phyloP scores from a whole-genome alignment of 1,140 invertebrate genomes.

The Eriocheir sinensis region DNA sequence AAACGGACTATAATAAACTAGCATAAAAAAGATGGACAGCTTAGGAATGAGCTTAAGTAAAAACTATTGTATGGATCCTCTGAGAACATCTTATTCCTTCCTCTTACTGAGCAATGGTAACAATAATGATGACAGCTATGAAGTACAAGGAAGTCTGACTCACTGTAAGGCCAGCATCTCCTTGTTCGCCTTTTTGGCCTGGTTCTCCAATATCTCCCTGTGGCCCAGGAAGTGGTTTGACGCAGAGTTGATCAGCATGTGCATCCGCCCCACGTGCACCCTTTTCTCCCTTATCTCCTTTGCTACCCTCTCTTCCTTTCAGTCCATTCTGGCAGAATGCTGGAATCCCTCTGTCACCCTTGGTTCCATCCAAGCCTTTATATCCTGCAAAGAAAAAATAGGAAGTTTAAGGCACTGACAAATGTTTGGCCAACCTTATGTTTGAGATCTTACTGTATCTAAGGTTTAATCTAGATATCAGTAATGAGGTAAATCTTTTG shows the following conservation, averaged over 20 bases:
- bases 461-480: no score
- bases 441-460: no score
- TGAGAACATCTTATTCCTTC: no score
- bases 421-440: no score
- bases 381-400: background rate
- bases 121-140: background rate
- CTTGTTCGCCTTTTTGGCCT: constrained; percentile 78
- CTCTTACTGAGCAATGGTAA: background rate
- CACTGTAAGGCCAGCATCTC: constrained; percentile 45
- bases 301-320: constrained; percentile 84
- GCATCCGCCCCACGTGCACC: constrained; percentile 82
- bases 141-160: background rate
- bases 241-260: constrained; percentile 84
- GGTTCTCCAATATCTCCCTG: constrained; percentile 78
- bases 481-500: no score
- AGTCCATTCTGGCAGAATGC: constrained; percentile 77
- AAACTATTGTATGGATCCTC: no score
- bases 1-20: no score
- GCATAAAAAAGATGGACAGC: no score
- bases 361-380: constrained; percentile 24
- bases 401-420: no score
- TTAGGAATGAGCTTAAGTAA: no score
- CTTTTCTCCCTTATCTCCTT: constrained; percentile 82
- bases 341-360: constrained; percentile 85
- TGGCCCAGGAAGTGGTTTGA: constrained; percentile 71